Base-by-base conservation (phyloP, 1,140 invertebrate genomes). In the Agrypnia vestita region DNA sequence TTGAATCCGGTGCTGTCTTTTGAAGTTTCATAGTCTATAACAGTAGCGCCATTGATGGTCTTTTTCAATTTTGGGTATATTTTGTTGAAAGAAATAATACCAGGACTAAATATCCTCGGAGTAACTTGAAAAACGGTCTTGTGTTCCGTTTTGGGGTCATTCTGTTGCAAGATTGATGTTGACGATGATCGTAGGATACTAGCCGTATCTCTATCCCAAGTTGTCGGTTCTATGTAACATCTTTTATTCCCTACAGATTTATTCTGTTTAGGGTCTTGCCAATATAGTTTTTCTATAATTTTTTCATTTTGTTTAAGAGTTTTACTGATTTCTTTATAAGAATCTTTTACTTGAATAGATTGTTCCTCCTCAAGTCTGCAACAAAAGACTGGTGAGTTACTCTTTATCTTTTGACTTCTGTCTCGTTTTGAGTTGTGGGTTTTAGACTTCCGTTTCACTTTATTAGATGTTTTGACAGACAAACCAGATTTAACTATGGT, bases 211-310 rank as follows among this genome's bases (percentile, higher is more conserved):
- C 80, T 71, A 84, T 90, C 89, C 88, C 88, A 89, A 56, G 88
- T 85, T 13, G 84, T 77, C 9, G 89, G 89, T 81, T 90, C 89
- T 78, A 90, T 90, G 76, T 90, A 90, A 84, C 89, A 90, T 56
- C 89, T 85, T 84, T 90, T 90, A 82, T 90, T 90, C 80, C 89
- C 89, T 71, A 90, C 89, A 56, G 89, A 89, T 83, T 85, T 88
- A 61, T 88, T 86, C 21, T 51, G 49, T 51, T 80, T 80, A 12
- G 82, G 82, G 76, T 83, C 82, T n/a, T 76, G 72, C 82, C 82
- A 83, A 59, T 81, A 83, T 8, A 76, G 43, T 79, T 80, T 83
- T 71, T 83, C 82, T 13, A 76, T n/a, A 4, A 79, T 25, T 17
- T 47, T 80, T 67, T 71, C 67, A 71, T 49, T 49, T 56, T 53